Percentiles rank a stretch among this genome's conserved stretches.
These are phyloP conservation scores for Dyspetes luteomarginatus DNA, from an alignment of 2,888 invertebrate species.

Conservation along the genomic window DNA sequence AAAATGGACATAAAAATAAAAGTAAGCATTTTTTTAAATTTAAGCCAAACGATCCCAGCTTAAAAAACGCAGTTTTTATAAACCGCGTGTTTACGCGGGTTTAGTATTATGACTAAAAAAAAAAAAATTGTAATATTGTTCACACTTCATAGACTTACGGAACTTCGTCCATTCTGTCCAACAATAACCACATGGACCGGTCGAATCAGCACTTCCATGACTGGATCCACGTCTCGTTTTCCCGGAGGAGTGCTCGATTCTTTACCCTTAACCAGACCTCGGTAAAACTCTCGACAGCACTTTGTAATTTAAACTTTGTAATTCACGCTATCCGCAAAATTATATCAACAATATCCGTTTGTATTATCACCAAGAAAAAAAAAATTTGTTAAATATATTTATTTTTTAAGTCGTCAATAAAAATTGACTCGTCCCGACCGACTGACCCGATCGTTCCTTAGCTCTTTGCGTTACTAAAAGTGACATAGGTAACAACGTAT, in stretches of 20 bases:
- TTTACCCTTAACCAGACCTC: too few species aligned
- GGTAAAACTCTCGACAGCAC: constrained; percentile 2
- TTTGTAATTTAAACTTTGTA: too few species aligned
- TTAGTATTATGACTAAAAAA: too few species aligned
- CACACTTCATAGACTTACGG: constrained; percentile 73
- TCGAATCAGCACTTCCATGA: constrained; percentile 76
- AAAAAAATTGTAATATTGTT: neutral
- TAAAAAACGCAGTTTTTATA: neutral
- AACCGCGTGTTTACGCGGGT: too few species aligned
- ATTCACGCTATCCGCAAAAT: neutral
- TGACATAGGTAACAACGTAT: constrained; percentile 79
- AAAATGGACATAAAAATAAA: too few species aligned
- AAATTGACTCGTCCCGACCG: constrained; percentile 23
- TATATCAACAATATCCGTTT: too few species aligned
- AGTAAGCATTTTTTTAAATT: too few species aligned
- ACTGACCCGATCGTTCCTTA: constrained; percentile 66
- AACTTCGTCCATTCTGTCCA: constrained; percentile 67
- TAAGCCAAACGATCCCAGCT: too few species aligned
- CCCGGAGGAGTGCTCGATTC: neutral
- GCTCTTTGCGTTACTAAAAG: constrained; percentile 77
- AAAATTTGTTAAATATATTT: neutral
- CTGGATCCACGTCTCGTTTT: constrained; percentile 29
- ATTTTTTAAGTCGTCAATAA: neutral
- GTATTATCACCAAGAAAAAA: constrained; percentile 19
- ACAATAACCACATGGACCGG: constrained; percentile 71